A percentile compares a stretch with the other conserved stretches of the same genome.
Evolutionary conservation across 2,888 invertebrate species (phyloP).

Genomic region (Thalpophila matura): DNA sequence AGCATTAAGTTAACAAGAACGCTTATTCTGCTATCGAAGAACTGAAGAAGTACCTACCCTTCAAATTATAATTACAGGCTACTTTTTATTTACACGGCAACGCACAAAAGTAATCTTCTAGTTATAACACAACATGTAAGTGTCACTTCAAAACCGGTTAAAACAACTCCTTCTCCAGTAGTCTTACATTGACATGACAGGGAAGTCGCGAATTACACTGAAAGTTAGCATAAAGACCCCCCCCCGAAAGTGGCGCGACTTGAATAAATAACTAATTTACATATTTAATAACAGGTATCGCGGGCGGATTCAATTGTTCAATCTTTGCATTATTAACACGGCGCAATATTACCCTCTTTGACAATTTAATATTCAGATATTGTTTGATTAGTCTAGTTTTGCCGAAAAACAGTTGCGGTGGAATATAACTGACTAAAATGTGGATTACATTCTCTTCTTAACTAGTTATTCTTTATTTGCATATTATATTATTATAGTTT

Average conservation of each 20-base stretch:
- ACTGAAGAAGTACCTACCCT: too few species aligned
- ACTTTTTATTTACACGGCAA: too few species aligned
- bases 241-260: conserved; percentile 71
- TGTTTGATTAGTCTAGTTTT: conserved; percentile 75
- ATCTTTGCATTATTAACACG: conserved; percentile 84
- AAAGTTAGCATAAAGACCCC: conserved; percentile 73
- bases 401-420: conserved; percentile 14
- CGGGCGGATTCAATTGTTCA: conserved; percentile 83
- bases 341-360: conserved; percentile 79
- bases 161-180: conserved; percentile 6
- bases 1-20: too few species aligned
- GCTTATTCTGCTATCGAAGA: too few species aligned
- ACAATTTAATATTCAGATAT: conserved; percentile 85
- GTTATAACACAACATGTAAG: background rate
- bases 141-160: conserved; percentile 4
- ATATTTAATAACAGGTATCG: conserved; percentile 89
- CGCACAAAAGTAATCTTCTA: background rate
- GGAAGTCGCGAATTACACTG: conserved; percentile 60
- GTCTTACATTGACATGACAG: conserved; percentile 63
- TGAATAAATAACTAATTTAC: conserved; percentile 90
- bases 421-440: too few species aligned
- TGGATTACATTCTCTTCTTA: too few species aligned
- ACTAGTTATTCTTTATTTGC: too few species aligned
- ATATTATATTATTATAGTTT: too few species aligned
- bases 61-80: too few species aligned